Base-by-base conservation (phyloP, 2,113 vertebrate genomes). In the Salvelinus sp. region DNA sequence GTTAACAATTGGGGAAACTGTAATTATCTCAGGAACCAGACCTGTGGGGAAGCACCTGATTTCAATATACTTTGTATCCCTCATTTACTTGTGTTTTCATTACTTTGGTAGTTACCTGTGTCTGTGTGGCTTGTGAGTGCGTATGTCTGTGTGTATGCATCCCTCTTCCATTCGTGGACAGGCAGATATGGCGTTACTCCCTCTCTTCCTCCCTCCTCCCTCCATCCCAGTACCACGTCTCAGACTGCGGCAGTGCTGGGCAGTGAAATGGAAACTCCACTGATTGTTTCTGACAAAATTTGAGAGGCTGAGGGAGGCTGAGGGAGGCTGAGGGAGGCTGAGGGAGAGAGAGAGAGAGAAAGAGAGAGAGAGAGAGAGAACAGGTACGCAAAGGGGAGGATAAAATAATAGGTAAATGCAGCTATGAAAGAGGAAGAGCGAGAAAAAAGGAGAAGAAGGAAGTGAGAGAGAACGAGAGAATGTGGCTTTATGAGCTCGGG, bases 271-370 rank as follows among this genome's bases (percentile, higher is more conserved):
- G 90, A 93, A 94, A 23, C 92, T 88, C 87, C 90, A 90, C 85
- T 91, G 88, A 92, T 91, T 91, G 92, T 91, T 92, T 87, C 86
- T 89, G 87, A 88, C 81, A 81, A 91, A 92, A 90, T 91, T 78
- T 30, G 4, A 30, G 28, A 30, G 28, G 28, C 23, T 25, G 25
- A 25, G 25, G 25, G 25, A 25, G 25, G 25, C 25, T 23, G 23
- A 23, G 23, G 23, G 23, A 23, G 23, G 23, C 23, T 23, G 23
- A 23, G 23, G 23, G 23, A 23, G 23, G 23, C 23, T 25, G 25
- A 4, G 27, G 0, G 27, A 30, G 4, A 30, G 28, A 30, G 28
- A 38, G 33, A 33, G 33, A 79, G 85, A 79, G 73, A 76, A 54
- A 63, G 28, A 60, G 50, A 69, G 79, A 69, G 33, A 74, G 72